Base-by-base conservation (phyloP, 2,888 invertebrate genomes). In the Mimas tiliae region DNA sequence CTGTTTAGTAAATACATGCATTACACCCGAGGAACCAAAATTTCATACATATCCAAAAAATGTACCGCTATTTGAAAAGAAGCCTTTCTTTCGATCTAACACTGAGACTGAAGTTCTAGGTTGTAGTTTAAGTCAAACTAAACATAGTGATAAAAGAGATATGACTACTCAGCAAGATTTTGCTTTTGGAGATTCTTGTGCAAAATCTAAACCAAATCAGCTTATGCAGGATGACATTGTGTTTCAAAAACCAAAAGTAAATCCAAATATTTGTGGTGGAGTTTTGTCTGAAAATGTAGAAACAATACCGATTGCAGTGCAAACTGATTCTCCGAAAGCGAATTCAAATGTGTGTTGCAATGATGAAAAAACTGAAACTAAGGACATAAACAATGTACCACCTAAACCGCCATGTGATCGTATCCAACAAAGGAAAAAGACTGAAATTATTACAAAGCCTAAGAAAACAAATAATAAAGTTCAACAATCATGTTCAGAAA, bases 41-140 rank as follows among this genome's bases (percentile, higher is more conserved):
- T 83, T 68, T 67, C 82, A 82, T 67, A 89, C 88, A 34, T 87
- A 83, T 70, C 91, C 90, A 34, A 86, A 83, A 74, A 79, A 78
- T 64, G 19, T 19, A 0, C 11, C 58, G 12, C 0, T 12, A 19
- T 19, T 38, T n/a, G 70, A 76, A n/a, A 76, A 76, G 64, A 86
- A 81, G 63, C 81, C 81, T 1, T 74, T 89, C 14, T 67, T 79
- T 16, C 81, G 89, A 47, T 74, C 81, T 6, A 87, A 87, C 68
- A 90, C 89, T 21, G 88, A 88, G 66, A 77, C 74, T 48, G 79
- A 21, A 14, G 27, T 50, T 16, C 16, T 58, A 50, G 27, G 50
- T 12, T n/a, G 21, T 16, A 14, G 14, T 6, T 51, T 9, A 9
- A 50, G 48, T 64, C 52, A 62, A 52, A 64, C 50, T 9, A 33